phyloP scores from a whole-genome alignment of 2,888 invertebrate genomes.

The Homarus gammarus region DNA sequence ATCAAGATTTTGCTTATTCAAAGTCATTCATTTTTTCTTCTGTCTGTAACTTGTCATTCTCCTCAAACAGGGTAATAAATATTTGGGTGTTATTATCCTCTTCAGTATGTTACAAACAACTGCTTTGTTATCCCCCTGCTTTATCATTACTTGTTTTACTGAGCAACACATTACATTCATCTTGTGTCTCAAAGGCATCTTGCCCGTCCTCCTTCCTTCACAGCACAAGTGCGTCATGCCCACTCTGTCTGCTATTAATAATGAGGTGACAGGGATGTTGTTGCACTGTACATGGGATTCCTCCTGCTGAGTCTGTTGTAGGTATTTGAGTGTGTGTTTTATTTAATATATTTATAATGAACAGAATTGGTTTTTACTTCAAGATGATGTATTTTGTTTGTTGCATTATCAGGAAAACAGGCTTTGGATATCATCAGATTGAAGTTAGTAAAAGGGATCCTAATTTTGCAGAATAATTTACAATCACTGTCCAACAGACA shows the following conservation, averaged over 20 bases:
- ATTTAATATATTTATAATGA: neutral
- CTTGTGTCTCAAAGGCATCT: neutral
- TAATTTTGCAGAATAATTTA: too few species aligned
- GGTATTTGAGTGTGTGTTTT: neutral
- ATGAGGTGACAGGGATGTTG: constrained; percentile 18
- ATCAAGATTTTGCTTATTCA: neutral
- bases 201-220: constrained; percentile 13
- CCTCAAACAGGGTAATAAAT: neutral
- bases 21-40: neutral
- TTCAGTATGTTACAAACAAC: neutral
- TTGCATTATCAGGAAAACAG: too few species aligned
- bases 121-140: neutral
- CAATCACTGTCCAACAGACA: too few species aligned
- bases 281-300: neutral
- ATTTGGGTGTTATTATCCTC: neutral
- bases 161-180: neutral
- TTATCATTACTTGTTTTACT: neutral
- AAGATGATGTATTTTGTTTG: too few species aligned
- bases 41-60: neutral
- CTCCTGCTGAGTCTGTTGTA: neutral
- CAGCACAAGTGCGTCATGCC: constrained; percentile 15
- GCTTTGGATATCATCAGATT: too few species aligned
- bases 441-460: too few species aligned
- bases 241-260: constrained; percentile 13
- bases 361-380: neutral